Evolutionary conservation across 2,797 vertebrate genomes (phyloP), one percentile per base, ranked within the genome.

Genomic region (Brachymystax lenok): DNA sequence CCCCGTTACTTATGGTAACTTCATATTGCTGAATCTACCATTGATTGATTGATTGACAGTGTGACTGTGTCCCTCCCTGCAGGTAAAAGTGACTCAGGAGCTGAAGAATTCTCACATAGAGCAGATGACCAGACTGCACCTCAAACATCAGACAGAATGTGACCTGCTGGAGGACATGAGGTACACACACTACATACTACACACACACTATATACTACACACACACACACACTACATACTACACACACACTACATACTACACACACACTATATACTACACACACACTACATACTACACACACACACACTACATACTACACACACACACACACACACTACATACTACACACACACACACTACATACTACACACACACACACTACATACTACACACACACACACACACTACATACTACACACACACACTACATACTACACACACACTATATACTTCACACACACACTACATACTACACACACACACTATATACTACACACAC

Each of bases 21-120:
- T 59, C 19, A 59, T n/a, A 59, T n/a, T 19, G 19, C n/a, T 19
- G 17, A n/a, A 16, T 28, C 13, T 27, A 66, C 7, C 56, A 13
- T 66, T 46, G 40, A 46, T 66, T 2, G 24, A 24, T 66, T 16
- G 28, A 40, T 35, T 46, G 72, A 74, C 17, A 14, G 12, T 35
- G 3, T 17, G 6, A n/a, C 2, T 67, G 51, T 56, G 51, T 80
- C 28, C 5, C 35, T 59, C 83, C 86, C 87, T 79, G 67, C 88
- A 99, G 98, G 98, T 99, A 93, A 99, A 98, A 96, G 96, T 99
- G 91, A 98, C 97, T 83, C 98, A 99, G 93, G 97, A 98, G 93
- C 93, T 99, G 91, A 99, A 96, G 92, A 98, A 97, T 92, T 96
- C 95, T 68, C 97, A 99, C 84, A 92, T 94, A 68, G 97, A 99